Evolutionary conservation across 2,888 invertebrate genomes (phyloP).

Genomic region (Ectemnius continuus): DNA sequence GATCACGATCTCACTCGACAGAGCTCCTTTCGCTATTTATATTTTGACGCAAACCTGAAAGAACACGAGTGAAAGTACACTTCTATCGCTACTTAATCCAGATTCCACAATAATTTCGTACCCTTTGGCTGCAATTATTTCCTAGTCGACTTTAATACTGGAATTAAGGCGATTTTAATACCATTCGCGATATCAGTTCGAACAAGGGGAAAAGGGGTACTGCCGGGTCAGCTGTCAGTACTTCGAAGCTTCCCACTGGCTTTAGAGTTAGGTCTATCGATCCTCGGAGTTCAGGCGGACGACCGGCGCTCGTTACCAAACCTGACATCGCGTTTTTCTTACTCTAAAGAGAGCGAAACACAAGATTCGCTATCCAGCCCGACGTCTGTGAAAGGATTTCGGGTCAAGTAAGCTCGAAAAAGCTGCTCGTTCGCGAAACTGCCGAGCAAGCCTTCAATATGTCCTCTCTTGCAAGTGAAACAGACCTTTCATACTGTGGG

Average conservation of each 20-base stretch:
- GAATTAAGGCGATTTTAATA: too few species aligned
- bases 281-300: slow-evolving; percentile 20
- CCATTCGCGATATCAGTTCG: too few species aligned
- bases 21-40: too few species aligned
- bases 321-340: slow-evolving; percentile 23
- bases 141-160: too few species aligned
- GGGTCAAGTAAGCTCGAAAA: slow-evolving; percentile 1
- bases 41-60: background rate
- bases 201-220: background rate
- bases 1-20: too few species aligned
- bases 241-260: slow-evolving; percentile 14
- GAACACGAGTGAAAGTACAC: slow-evolving; percentile 37
- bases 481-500: too few species aligned
- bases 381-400: background rate
- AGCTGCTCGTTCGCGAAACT: background rate
- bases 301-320: slow-evolving; percentile 1
- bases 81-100: slow-evolving; percentile 13
- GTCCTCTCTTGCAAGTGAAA: too few species aligned
- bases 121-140: background rate
- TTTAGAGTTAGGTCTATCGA: slow-evolving; percentile 34
- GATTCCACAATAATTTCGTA: slow-evolving; percentile 24
- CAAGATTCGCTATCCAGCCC: background rate
- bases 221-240: background rate
- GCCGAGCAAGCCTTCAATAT: background rate
- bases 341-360: slow-evolving; percentile 4